Percentiles rank a stretch among this genome's conserved stretches.
Conservation (phyloP, 2,113 vertebrate genomes). For the Pelusios castaneus region DNA sequence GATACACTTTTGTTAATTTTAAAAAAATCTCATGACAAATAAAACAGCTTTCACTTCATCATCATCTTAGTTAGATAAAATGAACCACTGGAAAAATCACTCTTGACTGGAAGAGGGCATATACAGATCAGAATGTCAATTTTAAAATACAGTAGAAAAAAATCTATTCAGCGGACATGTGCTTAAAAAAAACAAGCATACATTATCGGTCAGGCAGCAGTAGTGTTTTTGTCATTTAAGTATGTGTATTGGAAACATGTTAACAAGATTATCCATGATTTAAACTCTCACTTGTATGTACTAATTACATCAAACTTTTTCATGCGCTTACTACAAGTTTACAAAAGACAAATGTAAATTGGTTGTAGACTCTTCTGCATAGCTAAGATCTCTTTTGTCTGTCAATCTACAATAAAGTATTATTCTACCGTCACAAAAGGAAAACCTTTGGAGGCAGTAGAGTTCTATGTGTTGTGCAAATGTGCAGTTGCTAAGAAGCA, state of each 20-base stretch:
- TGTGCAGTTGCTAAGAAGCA: slow-evolving; percentile 88
- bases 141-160: slow-evolving; percentile 31
- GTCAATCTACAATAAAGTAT: slow-evolving; percentile 82
- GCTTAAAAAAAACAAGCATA: slow-evolving; percentile 44
- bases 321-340: slow-evolving; percentile 9
- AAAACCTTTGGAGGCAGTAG: slow-evolving; percentile 80
- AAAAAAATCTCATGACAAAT: slow-evolving; percentile 16
- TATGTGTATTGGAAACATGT: slow-evolving; percentile 42
- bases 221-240: slow-evolving; percentile 62
- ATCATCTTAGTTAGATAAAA: background rate
- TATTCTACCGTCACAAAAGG: slow-evolving; percentile 83
- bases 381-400: slow-evolving; percentile 79
- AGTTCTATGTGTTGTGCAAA: slow-evolving; percentile 84
- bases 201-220: slow-evolving; percentile 15
- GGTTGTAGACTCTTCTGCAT: slow-evolving; percentile 68
- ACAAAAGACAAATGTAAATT: slow-evolving; percentile 67
- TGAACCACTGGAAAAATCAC: slow-evolving; percentile 29
- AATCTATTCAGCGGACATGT: slow-evolving; percentile 58
- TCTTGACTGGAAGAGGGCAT: slow-evolving; percentile 43
- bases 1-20: background rate
- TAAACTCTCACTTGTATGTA: background rate
- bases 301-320: background rate
- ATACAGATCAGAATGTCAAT: background rate
- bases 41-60: slow-evolving; percentile 30
- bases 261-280: background rate